Percentiles rank a stretch among this genome's conserved stretches.
Evolutionary conservation across 2,888 invertebrate species (phyloP).

Genomic region (Keiferia lycopersicella): DNA sequence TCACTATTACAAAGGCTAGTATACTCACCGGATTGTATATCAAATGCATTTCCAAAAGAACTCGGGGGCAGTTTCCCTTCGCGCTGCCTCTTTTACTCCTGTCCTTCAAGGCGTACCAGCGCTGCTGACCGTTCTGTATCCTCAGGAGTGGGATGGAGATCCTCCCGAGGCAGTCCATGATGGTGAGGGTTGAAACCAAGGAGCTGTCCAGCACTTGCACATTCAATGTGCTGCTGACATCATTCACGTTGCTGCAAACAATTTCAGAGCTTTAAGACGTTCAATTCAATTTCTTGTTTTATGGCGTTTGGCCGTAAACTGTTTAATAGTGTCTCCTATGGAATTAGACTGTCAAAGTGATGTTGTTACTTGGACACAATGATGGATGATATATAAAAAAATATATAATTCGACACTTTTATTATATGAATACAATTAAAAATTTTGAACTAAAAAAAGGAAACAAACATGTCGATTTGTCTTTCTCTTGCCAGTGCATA

Average conservation of each 20-base stretch:
- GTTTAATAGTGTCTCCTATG: too few relatives aligned
- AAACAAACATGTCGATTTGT: too few relatives aligned
- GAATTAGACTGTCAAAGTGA: too few relatives aligned
- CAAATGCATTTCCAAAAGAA: slow-evolving; percentile 62
- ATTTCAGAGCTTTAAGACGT: neutral
- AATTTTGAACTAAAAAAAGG: too few relatives aligned
- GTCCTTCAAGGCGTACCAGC: slow-evolving; percentile 70
- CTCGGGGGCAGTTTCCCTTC: slow-evolving; percentile 66
- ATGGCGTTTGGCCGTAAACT: too few relatives aligned
- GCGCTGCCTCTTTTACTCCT: slow-evolving; percentile 55
- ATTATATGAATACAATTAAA: too few relatives aligned
- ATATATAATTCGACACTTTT: too few relatives aligned
- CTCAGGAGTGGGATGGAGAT: slow-evolving; percentile 65
- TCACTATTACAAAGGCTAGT: too few relatives aligned
- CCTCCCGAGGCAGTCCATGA: slow-evolving; percentile 57
- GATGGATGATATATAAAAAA: too few relatives aligned
- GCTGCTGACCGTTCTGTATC: slow-evolving; percentile 53
- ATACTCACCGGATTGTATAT: slow-evolving; percentile 72
- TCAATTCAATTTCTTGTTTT: too few relatives aligned
- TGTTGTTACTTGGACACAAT: too few relatives aligned
- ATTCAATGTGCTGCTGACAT: slow-evolving; percentile 65
- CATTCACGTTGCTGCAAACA: slow-evolving; percentile 64
- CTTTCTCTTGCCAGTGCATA: too few relatives aligned
- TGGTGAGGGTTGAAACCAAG: slow-evolving; percentile 43
- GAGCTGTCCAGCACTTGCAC: slow-evolving; percentile 63